Percentiles rank a stretch among this genome's conserved stretches.
phyloP scores from a whole-genome alignment of 1,140 invertebrate genomes.

The Eufriesea mexicana region DNA sequence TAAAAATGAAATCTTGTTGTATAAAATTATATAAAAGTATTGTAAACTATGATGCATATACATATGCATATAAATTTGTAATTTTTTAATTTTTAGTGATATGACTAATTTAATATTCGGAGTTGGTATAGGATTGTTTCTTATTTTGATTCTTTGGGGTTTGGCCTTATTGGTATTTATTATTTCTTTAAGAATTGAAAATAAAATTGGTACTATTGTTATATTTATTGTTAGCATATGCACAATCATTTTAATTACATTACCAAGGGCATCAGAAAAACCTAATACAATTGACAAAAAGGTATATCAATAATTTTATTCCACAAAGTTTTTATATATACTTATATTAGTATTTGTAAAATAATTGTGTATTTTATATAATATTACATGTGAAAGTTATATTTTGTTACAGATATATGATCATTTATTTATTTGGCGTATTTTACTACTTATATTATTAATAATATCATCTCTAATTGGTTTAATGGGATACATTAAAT shows the following conservation, averaged over 20 bases:
- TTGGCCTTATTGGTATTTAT: conserved; percentile 83
- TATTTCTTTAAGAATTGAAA: conserved; percentile 83
- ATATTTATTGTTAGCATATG: conserved; percentile 79
- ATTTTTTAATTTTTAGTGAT: conserved; percentile 57
- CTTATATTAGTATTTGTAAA: neutral
- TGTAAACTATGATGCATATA: neutral
- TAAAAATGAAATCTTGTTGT: neutral
- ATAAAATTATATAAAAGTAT: neutral
- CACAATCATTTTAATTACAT: conserved; percentile 82
- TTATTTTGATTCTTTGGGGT: conserved; percentile 84
- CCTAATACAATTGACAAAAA: conserved; percentile 70
- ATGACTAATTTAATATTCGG: conserved; percentile 83
- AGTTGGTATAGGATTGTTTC: conserved; percentile 83
- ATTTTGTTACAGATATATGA: conserved; percentile 83
- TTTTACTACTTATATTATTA: conserved; percentile 81
- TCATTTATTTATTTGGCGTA: conserved; percentile 83
- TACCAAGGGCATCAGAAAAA: conserved; percentile 81
- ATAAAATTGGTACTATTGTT: conserved; percentile 82
- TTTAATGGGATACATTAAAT: conserved; percentile 81
- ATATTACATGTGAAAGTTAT: neutral
- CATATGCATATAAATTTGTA: neutral
- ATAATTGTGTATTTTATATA: neutral
- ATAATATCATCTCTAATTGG: conserved; percentile 79
- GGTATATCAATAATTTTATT: conserved; percentile 62
- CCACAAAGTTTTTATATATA: neutral